Evolutionary conservation across 1,140 invertebrate genomes (phyloP).

Genomic region (Macrobrachium nipponense): DNA sequence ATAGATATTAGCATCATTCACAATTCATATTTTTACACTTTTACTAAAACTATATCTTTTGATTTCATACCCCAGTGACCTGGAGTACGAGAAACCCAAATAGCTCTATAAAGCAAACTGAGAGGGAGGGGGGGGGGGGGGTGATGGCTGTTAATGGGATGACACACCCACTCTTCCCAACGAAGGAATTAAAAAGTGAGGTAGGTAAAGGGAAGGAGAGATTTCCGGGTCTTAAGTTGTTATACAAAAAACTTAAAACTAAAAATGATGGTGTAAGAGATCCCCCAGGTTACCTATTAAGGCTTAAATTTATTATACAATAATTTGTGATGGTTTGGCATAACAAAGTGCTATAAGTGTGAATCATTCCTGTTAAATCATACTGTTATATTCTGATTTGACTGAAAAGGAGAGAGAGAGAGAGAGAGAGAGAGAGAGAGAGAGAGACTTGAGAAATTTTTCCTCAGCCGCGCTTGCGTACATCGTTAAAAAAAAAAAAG

Average conservation of each 20-base stretch:
- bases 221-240: neutral
- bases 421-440: no score
- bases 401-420: no score
- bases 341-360: no score
- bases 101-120: neutral
- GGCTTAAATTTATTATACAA: no score
- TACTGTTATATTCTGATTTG: no score
- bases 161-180: neutral
- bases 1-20: neutral
- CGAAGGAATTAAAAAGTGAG: neutral
- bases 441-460: no score
- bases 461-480: no score
- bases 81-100: neutral
- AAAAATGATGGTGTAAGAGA: neutral
- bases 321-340: no score
- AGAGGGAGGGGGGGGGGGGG: no score
- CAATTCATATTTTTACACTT: neutral
- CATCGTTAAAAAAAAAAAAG: no score
- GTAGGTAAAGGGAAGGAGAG: neutral
- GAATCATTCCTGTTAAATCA: no score
- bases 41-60: no score
- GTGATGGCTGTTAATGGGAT: neutral
- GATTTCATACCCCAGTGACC: neutral
- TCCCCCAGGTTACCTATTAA: neutral
- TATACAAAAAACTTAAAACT: neutral